Percentiles rank a stretch among this genome's conserved stretches.
Conservation (phyloP, 2,113 vertebrate species). For the Solenodon paradoxus region DNA sequence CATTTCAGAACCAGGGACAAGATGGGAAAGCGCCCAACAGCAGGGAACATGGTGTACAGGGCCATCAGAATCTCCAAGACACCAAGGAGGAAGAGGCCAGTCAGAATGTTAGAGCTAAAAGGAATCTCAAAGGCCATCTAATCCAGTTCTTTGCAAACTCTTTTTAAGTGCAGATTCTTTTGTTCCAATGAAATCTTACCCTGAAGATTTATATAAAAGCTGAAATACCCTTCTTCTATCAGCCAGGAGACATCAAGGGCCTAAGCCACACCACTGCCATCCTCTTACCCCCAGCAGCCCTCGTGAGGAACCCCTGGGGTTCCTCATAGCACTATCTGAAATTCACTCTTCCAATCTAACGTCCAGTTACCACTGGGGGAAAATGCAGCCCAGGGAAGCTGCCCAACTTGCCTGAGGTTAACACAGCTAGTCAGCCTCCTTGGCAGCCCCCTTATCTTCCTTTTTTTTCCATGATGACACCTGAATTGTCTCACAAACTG, state of each 20-base stretch:
- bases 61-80: background rate
- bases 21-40: background rate
- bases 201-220: constrained; percentile 20
- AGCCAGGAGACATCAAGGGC: background rate
- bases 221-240: background rate
- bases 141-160: constrained; percentile 10
- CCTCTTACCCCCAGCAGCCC: background rate
- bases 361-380: background rate
- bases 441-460: background rate
- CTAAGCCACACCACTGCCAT: background rate
- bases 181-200: constrained; percentile 53
- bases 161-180: constrained; percentile 39
- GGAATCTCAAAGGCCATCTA: background rate
- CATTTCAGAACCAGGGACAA: background rate
- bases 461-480: constrained; percentile 49
- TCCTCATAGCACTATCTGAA: background rate
- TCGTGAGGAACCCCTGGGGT: background rate
- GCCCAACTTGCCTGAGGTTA: background rate
- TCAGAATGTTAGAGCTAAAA: background rate
- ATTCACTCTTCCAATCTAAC: background rate
- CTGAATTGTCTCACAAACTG: background rate
- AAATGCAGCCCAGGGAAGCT: background rate
- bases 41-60: background rate
- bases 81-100: background rate
- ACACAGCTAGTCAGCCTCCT: background rate